Evolutionary conservation across 2,888 invertebrate genomes (phyloP).

Genomic region (Colletes collaris): DNA sequence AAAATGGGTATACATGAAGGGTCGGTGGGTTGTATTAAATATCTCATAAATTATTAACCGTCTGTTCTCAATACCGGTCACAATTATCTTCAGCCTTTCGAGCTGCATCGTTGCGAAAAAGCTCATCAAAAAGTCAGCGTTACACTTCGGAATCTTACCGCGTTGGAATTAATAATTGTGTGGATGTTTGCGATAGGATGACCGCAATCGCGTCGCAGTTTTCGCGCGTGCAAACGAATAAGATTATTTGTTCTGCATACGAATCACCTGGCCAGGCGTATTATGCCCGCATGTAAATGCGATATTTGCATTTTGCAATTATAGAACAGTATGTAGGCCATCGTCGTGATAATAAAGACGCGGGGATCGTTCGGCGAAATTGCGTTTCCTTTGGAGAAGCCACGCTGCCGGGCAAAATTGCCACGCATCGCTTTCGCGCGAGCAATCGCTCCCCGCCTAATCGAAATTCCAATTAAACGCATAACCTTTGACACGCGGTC

Average conservation of each 20-base stretch:
- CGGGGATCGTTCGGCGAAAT: constrained; percentile 34
- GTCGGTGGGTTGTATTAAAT: no score
- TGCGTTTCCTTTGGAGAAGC: constrained; percentile 9
- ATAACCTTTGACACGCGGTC: not conserved
- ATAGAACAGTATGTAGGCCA: constrained; percentile 42
- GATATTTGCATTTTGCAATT: constrained; percentile 49
- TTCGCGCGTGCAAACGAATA: constrained; percentile 30
- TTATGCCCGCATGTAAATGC: constrained; percentile 45
- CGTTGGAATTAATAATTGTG: no score
- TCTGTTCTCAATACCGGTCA: no score
- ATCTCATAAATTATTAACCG: no score
- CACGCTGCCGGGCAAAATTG: not conserved
- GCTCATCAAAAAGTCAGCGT: no score
- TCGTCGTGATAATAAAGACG: constrained; percentile 38
- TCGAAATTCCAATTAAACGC: constrained; percentile 29
- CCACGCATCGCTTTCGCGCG: not conserved
- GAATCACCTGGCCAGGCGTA: constrained; percentile 31
- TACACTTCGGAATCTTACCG: no score
- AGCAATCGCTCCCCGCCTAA: not conserved
- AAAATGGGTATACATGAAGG: no score
- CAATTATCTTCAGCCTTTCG: no score
- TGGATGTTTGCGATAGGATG: no score
- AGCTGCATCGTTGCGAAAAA: no score
- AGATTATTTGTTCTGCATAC: constrained; percentile 35
- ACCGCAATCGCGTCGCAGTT: not conserved